Conservation (phyloP, 2,113 vertebrate species). For the Vulpes ferrilata region DNA sequence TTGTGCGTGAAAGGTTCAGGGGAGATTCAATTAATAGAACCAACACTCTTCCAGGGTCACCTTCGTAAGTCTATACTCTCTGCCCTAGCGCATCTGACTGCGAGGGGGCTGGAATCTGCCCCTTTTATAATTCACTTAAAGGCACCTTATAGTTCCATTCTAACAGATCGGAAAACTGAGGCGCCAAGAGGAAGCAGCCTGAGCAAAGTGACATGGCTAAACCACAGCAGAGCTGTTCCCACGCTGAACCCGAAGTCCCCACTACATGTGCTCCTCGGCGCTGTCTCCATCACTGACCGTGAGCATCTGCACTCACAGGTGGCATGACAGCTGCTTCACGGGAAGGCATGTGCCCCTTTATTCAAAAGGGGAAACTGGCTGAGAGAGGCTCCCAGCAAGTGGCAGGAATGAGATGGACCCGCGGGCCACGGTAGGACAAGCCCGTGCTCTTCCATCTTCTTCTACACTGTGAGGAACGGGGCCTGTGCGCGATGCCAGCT, state of each 20-base stretch:
- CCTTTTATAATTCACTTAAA: background rate
- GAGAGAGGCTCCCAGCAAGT: background rate
- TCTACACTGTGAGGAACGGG: background rate
- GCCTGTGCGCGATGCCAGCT: rapidly evolving
- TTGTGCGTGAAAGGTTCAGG: background rate
- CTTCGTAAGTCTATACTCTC: background rate
- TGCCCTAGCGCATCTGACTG: background rate
- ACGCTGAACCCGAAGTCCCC: background rate
- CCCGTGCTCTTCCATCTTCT: background rate
- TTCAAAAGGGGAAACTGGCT: background rate
- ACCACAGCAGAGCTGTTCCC: background rate
- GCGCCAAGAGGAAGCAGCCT: background rate
- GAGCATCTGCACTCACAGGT: background rate
- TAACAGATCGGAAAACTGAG: background rate
- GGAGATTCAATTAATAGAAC: background rate
- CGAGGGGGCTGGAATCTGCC: background rate
- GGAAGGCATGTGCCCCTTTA: background rate
- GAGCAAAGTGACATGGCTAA: background rate
- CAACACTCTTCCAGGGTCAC: no score
- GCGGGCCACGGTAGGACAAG: background rate
- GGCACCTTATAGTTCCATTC: background rate
- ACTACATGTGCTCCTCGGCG: background rate
- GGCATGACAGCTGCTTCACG: background rate
- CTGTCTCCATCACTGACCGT: background rate
- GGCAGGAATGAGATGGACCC: background rate